These are phyloP conservation scores for Atta cephalotes DNA, from an alignment of 1,140 invertebrate species.

Conservation along the genomic window DNA sequence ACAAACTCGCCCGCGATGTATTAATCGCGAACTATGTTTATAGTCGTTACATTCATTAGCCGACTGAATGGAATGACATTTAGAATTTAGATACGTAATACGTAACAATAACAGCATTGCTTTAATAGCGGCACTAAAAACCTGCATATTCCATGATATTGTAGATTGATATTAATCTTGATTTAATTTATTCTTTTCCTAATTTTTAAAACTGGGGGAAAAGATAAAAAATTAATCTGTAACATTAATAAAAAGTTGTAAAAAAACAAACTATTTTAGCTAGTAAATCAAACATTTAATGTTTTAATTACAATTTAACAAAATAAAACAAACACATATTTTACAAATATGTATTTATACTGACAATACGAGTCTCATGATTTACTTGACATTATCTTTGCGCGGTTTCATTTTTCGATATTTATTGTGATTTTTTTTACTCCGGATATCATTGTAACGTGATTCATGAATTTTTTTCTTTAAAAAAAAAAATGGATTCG, in stretches of 20 bases:
- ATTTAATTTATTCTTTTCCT: too few relatives aligned
- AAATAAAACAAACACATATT: not conserved
- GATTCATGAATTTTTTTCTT: slow-evolving; percentile 2
- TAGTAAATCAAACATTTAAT: not conserved
- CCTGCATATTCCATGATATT: not conserved
- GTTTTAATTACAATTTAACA: not conserved
- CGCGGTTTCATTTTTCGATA: not conserved
- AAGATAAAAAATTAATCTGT: too few relatives aligned
- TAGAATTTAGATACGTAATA: not conserved
- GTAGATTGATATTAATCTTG: not conserved
- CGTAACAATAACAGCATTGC: not conserved
- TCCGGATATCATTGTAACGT: not conserved
- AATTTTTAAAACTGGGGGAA: too few relatives aligned
- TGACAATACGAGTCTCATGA: not conserved
- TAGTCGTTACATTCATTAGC: slow-evolving; percentile 32
- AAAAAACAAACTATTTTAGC: not conserved
- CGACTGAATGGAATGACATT: not conserved
- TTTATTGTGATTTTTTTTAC: not conserved
- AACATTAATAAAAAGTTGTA: too few relatives aligned
- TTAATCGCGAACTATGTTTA: slow-evolving; percentile 9
- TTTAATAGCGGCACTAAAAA: not conserved
- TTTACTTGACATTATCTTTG: not conserved
- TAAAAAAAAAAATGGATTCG: not conserved
- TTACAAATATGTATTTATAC: not conserved
- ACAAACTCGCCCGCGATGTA: slow-evolving; percentile 18